These are phyloP conservation scores for Talpa occidentalis DNA, from an alignment of 2,113 vertebrate species.

Conservation along the genomic window DNA sequence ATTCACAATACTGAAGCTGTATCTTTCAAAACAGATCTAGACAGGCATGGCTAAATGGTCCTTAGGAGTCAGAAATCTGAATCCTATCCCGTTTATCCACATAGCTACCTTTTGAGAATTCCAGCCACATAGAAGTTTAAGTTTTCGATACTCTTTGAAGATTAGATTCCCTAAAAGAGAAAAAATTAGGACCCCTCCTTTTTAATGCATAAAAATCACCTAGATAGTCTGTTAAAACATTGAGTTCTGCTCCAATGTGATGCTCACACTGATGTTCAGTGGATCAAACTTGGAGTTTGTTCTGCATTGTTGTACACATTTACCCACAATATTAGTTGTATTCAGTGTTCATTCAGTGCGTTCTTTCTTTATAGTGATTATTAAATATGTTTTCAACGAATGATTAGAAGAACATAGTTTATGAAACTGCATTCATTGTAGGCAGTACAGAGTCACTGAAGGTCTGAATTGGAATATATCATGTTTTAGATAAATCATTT, in stretches of 20 bases:
- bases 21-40: not conserved
- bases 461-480: not conserved
- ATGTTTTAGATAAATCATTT: not conserved
- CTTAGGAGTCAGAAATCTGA: not conserved
- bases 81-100: not conserved
- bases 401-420: not conserved
- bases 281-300: not conserved
- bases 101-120: not conserved
- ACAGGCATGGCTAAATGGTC: not conserved
- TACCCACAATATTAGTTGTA: not conserved
- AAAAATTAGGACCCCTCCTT: not conserved
- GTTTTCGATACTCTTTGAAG: not conserved
- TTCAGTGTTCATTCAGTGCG: not conserved
- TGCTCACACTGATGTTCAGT: not conserved
- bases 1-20: not conserved
- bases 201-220: not conserved
- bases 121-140: not conserved
- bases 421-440: not conserved
- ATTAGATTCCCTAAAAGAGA: not conserved
- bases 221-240: not conserved
- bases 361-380: conserved; percentile 13
- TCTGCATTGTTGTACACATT: not conserved
- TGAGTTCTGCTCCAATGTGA: not conserved
- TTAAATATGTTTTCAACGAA: not conserved
- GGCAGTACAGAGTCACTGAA: not conserved